Conservation (phyloP, 2,113 vertebrate genomes). For the Hemiscyllium ocellatum region DNA sequence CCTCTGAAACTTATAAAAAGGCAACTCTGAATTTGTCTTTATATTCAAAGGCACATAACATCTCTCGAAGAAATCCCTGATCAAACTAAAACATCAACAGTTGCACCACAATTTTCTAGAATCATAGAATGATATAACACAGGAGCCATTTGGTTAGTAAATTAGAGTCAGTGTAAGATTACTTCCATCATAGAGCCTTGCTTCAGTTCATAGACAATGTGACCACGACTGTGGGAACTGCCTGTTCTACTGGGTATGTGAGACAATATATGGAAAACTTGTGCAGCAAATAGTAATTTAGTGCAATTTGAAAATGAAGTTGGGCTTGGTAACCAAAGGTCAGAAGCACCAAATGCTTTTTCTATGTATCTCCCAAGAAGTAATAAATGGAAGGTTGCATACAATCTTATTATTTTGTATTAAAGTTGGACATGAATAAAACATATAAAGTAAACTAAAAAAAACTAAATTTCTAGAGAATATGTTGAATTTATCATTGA, state of each 20-base stretch:
- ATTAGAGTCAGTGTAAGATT: neutral
- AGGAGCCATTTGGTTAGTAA: neutral
- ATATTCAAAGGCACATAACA: no score
- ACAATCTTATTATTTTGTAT: constrained; percentile 2
- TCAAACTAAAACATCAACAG: no score
- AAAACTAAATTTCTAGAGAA: neutral
- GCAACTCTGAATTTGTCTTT: no score
- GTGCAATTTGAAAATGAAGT: neutral
- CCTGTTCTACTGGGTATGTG: neutral
- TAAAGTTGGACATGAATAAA: neutral
- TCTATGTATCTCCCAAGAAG: neutral
- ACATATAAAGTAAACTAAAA: neutral
- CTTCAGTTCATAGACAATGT: neutral
- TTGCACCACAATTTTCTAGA: no score
- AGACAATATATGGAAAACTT: neutral
- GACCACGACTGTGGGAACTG: neutral
- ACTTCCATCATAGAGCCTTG: neutral
- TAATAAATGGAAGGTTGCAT: constrained; percentile 10
- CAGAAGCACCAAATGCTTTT: neutral
- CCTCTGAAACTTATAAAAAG: no score
- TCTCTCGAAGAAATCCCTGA: no score
- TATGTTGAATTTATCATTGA: neutral
- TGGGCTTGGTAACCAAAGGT: neutral
- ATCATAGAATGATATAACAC: no score
- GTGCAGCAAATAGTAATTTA: neutral